Evolutionary conservation across 2,888 invertebrate genomes (phyloP).

Genomic region (Brachyptera putata): DNA sequence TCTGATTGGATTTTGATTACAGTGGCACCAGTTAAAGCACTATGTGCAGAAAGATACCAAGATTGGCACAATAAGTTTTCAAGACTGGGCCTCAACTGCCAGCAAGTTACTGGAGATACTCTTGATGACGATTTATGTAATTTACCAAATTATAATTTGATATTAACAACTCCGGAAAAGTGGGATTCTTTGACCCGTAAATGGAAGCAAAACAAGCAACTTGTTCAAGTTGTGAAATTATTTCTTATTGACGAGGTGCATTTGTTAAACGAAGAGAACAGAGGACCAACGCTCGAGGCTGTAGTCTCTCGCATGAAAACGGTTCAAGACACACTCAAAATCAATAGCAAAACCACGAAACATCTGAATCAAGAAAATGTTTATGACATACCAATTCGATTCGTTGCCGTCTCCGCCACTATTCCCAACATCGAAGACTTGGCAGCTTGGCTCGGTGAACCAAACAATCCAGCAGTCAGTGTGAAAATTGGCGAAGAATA

Average conservation of each 20-base stretch:
- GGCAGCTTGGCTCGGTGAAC: conserved; percentile 62
- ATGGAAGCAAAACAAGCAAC: conserved; percentile 62
- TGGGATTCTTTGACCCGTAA: conserved; percentile 76
- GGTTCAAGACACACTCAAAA: conserved; percentile 47
- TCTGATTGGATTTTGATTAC: conserved; percentile 21
- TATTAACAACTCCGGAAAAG: conserved; percentile 80
- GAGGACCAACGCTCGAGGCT: conserved; percentile 74
- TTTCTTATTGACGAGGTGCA: conserved; percentile 77
- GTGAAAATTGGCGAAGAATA: conserved; percentile 63
- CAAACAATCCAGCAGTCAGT: conserved; percentile 48
- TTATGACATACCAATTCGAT: conserved; percentile 46
- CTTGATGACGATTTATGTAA: conserved; percentile 55
- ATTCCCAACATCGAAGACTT: conserved; percentile 74
- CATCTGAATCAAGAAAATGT: not conserved
- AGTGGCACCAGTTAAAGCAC: conserved; percentile 79
- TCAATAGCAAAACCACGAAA: not conserved
- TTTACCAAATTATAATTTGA: conserved; percentile 51
- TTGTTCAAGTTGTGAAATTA: conserved; percentile 60
- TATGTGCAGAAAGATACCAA: conserved; percentile 65
- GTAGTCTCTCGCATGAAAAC: conserved; percentile 79
- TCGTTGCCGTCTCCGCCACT: conserved; percentile 75
- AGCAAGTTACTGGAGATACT: conserved; percentile 75
- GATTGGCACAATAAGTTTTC: conserved; percentile 73
- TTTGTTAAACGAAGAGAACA: conserved; percentile 62
- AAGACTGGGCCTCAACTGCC: conserved; percentile 55